These are phyloP conservation scores for Odontamblyopus rebecca DNA, from an alignment of 2,797 vertebrate genomes.

Conservation along the genomic window DNA sequence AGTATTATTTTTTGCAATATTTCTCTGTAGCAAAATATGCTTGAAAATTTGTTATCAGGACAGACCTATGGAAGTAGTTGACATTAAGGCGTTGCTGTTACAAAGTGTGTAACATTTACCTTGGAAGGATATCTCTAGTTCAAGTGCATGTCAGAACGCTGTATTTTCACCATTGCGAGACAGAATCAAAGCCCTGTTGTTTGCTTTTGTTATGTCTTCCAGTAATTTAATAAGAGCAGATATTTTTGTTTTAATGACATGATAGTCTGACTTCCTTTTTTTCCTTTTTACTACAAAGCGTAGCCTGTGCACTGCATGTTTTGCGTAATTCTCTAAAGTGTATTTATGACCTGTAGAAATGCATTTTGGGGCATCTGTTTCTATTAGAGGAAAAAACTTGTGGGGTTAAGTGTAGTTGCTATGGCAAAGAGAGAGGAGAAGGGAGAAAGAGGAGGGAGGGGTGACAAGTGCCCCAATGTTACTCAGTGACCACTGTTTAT, in stretches of 20 bases:
- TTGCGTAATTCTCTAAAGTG: constrained; percentile 5
- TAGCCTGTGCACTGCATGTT: constrained; percentile 8
- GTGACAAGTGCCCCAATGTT: constrained; percentile 54
- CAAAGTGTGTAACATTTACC: background rate
- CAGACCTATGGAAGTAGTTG: too few relatives aligned
- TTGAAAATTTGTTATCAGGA: too few relatives aligned
- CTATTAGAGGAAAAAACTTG: constrained; percentile 20
- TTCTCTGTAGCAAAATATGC: too few relatives aligned
- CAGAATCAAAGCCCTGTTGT: constrained; percentile 12
- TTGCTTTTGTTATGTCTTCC: background rate
- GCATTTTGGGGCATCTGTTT: background rate
- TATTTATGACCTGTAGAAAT: constrained; percentile 32
- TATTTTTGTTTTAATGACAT: background rate
- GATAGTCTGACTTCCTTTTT: constrained; percentile 4
- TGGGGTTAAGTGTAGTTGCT: constrained; percentile 36
- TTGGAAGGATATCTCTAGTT: background rate
- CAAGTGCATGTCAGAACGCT: background rate
- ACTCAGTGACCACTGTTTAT: constrained; percentile 24
- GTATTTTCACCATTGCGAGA: background rate
- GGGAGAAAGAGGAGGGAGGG: constrained; percentile 8
- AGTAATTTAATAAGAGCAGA: background rate
- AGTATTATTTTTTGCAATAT: too few relatives aligned
- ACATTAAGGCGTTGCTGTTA: background rate
- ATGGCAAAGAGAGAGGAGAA: constrained; percentile 34
- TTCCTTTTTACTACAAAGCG: constrained; percentile 2